Evolutionary conservation across 2,113 vertebrate genomes (phyloP).

Genomic region (Percina caprodes): DNA sequence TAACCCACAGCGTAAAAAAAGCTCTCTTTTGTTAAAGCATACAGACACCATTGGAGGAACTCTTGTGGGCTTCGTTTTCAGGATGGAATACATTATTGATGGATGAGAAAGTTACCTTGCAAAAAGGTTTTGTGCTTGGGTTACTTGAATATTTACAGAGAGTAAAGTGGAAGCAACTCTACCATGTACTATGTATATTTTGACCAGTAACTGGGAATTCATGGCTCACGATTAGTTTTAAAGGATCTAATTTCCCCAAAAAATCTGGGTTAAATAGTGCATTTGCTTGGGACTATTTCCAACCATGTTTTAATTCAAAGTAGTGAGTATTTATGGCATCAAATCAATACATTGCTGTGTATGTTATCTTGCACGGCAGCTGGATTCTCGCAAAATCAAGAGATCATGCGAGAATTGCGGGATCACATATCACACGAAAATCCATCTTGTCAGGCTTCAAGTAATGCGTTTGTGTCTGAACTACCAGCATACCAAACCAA

Average conservation of each 20-base stretch:
- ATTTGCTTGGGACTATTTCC: background rate
- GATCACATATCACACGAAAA: too few relatives aligned
- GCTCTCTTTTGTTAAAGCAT: slow-evolving; percentile 46
- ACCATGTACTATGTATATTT: background rate
- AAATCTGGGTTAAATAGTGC: background rate
- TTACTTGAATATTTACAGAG: slow-evolving; percentile 50
- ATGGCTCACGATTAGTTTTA: background rate
- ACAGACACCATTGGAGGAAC: background rate
- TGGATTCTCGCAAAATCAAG: too few relatives aligned
- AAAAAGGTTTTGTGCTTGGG: slow-evolving; percentile 7
- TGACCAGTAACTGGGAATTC: background rate
- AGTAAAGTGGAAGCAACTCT: slow-evolving; percentile 15
- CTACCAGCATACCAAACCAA: too few relatives aligned
- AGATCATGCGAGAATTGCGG: too few relatives aligned
- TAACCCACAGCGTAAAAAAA: slow-evolving; percentile 40
- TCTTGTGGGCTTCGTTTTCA: slow-evolving; percentile 50
- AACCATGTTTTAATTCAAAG: background rate
- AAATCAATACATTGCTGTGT: too few relatives aligned
- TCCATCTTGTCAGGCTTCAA: too few relatives aligned
- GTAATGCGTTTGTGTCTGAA: too few relatives aligned
- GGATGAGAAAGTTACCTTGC: slow-evolving; percentile 8
- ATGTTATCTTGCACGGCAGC: too few relatives aligned
- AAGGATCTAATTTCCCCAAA: background rate
- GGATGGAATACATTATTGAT: slow-evolving; percentile 57
- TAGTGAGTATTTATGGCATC: background rate